These are phyloP conservation scores for Heteromormyrus szaboi DNA, from an alignment of 2,797 vertebrate species.

Conservation along the genomic window DNA sequence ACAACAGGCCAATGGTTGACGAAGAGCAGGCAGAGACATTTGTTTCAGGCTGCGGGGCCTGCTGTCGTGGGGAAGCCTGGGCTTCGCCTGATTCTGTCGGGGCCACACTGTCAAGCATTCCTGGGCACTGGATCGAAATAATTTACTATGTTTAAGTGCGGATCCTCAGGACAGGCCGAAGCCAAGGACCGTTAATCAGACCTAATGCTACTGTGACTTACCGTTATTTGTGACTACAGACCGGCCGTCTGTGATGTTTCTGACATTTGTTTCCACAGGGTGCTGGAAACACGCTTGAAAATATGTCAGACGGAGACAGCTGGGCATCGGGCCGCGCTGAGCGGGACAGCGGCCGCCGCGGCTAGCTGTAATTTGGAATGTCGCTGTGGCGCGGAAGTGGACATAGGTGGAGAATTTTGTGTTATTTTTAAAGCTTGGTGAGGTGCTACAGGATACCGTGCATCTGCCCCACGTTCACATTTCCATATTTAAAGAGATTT, in stretches of 20 bases:
- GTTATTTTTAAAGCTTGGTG: not conserved
- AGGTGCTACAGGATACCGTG: not conserved
- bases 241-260: slow-evolving; percentile 29
- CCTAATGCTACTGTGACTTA: slow-evolving; percentile 28
- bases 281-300: slow-evolving; percentile 12
- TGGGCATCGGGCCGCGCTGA: slow-evolving; percentile 17
- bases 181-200: slow-evolving; percentile 40
- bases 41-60: slow-evolving; percentile 14
- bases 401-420: not conserved
- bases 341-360: not conserved
- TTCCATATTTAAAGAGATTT: not conserved
- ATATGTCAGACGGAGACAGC: slow-evolving; percentile 51
- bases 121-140: slow-evolving; percentile 41
- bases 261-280: not conserved
- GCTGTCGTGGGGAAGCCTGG: slow-evolving; percentile 27
- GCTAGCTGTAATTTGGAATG: slow-evolving; percentile 4
- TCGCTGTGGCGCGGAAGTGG: not conserved
- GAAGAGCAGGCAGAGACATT: slow-evolving; percentile 31
- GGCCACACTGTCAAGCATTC: slow-evolving; percentile 47
- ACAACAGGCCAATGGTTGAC: slow-evolving; percentile 40
- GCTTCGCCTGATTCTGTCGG: slow-evolving; percentile 34
- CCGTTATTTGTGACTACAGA: slow-evolving; percentile 28
- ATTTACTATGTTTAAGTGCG: slow-evolving; percentile 30
- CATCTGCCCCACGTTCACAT: not conserved
- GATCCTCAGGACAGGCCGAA: slow-evolving; percentile 28